Percentiles rank a stretch among this genome's conserved stretches.
Conservation (phyloP, 2,888 invertebrate species). For the Nineta flava region DNA sequence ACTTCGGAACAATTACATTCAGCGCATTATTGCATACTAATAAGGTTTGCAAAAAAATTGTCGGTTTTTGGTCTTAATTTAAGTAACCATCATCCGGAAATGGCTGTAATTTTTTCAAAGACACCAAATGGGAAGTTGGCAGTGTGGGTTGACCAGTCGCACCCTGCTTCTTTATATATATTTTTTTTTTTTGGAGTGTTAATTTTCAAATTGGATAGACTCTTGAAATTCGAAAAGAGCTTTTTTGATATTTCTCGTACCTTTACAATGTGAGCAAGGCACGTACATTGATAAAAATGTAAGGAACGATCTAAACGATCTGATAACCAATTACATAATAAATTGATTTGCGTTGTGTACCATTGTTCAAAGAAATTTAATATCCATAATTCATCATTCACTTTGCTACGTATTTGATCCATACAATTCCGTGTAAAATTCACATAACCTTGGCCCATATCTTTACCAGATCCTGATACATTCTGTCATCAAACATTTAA, state of each 20-base stretch:
- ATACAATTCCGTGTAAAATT: conserved; percentile 95
- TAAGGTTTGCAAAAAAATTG: no score
- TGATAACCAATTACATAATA: conserved; percentile 86
- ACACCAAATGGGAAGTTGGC: no score
- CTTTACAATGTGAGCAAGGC: conserved; percentile 89
- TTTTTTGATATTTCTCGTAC: conserved; percentile 38
- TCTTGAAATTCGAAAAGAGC: no score
- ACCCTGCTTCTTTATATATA: no score
- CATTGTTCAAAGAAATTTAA: conserved; percentile 58
- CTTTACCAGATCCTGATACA: conserved; percentile 88
- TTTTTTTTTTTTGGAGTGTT: no score
- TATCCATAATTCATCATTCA: conserved; percentile 74
- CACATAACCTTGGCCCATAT: conserved; percentile 94
- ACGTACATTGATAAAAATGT: conserved; percentile 94
- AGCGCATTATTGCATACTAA: no score
- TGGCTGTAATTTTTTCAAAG: no score
- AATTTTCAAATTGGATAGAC: no score
- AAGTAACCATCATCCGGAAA: no score
- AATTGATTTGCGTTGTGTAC: conserved; percentile 84
- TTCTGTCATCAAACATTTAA: conserved; percentile 36
- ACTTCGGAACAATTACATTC: no score
- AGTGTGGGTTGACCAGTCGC: no score
- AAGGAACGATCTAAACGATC: conserved; percentile 86
- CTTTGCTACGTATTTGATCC: conserved; percentile 96
- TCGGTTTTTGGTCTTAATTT: no score